Evolutionary conservation across 2,888 invertebrate species (phyloP), one percentile per base, ranked within the genome.

Genomic region (Drosophila koepferae): DNA sequence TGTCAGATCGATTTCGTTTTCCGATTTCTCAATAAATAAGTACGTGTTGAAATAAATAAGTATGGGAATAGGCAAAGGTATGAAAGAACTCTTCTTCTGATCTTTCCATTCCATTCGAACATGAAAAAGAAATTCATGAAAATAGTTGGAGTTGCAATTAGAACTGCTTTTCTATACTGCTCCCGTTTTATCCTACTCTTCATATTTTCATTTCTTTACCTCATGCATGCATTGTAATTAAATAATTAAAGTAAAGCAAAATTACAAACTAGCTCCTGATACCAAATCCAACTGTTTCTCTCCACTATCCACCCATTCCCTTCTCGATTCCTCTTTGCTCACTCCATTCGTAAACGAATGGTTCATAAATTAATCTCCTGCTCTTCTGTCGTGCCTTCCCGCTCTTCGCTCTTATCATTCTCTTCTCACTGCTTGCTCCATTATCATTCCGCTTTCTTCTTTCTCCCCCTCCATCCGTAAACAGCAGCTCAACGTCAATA

Each of bases 401-500:
- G 6, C 14, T 48, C 18, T 2, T 16, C 48, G 16, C 23, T 3
- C 20, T 10, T 41, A 10, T 58, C 28, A 1, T 8, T 54, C 54
- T n/a, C 12, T 28, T 38, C 23, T 1, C 34, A 34, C 9, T 18
- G 18, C n/a, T 44, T 14, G 44, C 36, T 53, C 36, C 4, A 20
- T 23, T 3, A n/a, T 7, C n/a, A n/a, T n/a, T n/a, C n/a, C n/a
- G n/a, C n/a, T n/a, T 9, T n/a, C 54, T 55, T 23, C 8, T 1
- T 4, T 36, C 53, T 36, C 31, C 23, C 36, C 28, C 18, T 49
- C 18, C 43, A 20, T 58, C 23, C 38, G 46, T 48, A 18, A 59
- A 23, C 46, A 28, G 63, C 82, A 67, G 69, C 77, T 80, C 77
- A 77, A 59, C 76, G 75, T 76, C 81, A 77, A 83, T 86, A 90